Percentiles rank a stretch among this genome's conserved stretches.
Evolutionary conservation across 2,888 invertebrate genomes (phyloP).

Genomic region (Patella ulyssiponensis): DNA sequence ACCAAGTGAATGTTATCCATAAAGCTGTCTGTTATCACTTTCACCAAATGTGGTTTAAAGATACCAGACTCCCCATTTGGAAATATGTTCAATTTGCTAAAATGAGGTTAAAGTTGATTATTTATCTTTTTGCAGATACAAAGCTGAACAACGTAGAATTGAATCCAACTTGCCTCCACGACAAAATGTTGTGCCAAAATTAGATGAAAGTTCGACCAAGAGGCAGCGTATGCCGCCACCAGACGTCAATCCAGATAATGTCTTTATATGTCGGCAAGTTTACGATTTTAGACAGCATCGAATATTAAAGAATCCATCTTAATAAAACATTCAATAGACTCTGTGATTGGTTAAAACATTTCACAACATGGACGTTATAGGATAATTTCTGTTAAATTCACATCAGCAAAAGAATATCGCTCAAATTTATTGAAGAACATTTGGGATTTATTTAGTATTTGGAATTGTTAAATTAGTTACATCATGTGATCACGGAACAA

Average conservation of each 20-base stretch:
- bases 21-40: too few species aligned
- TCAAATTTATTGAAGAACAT: too few species aligned
- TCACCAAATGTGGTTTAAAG: too few species aligned
- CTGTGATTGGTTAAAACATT: too few species aligned
- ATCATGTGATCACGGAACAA: too few species aligned
- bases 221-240: slow-evolving; percentile 75
- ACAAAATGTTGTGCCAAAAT: slow-evolving; percentile 72
- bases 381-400: too few species aligned
- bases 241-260: slow-evolving; percentile 84
- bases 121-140: slow-evolving; percentile 80
- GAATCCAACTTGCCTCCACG: slow-evolving; percentile 81
- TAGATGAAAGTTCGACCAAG: slow-evolving; percentile 55
- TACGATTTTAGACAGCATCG: slow-evolving; percentile 94
- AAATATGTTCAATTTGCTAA: background rate
- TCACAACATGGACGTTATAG: too few species aligned
- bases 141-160: slow-evolving; percentile 84
- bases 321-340: slow-evolving; percentile 11
- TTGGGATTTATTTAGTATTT: too few species aligned
- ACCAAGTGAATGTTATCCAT: too few species aligned
- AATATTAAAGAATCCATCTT: slow-evolving; percentile 75
- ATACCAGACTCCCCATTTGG: too few species aligned
- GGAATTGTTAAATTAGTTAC: too few species aligned
- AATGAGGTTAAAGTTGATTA: background rate
- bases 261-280: slow-evolving; percentile 93
- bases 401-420: too few species aligned